Percentiles rank a stretch among this genome's conserved stretches.
These are phyloP conservation scores for Cheirogaleus major DNA, from an alignment of 2,797 vertebrate genomes.

Conservation along the genomic window DNA sequence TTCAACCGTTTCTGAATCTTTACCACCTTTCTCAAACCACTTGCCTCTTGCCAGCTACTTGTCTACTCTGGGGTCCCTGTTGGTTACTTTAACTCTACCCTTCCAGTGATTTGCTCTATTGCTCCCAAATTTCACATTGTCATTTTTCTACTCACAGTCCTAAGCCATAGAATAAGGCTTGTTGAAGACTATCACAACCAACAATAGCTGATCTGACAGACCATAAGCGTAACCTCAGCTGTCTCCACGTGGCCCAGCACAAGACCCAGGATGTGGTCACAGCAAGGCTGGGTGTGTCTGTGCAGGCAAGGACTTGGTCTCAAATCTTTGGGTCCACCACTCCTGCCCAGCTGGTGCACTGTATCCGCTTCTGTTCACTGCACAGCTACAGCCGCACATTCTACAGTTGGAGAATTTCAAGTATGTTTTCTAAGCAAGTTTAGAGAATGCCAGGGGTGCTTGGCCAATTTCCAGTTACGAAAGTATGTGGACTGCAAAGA, in stretches of 20 bases:
- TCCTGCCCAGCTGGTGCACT: not conserved
- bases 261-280: not conserved
- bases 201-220: not conserved
- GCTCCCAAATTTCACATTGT: not conserved
- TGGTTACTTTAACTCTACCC: not conserved
- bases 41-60: not conserved
- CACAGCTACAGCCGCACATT: not conserved
- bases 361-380: not conserved
- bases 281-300: rapidly evolving
- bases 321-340: not conserved
- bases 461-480: conserved; percentile 2
- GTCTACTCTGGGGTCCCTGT: not conserved
- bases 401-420: not conserved
- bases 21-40: not conserved
- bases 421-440: not conserved
- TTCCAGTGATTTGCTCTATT: not conserved
- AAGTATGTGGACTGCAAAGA: not conserved
- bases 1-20: not conserved
- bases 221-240: not conserved
- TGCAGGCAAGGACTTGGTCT: not conserved
- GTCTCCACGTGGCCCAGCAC: not conserved
- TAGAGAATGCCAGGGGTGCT: not conserved
- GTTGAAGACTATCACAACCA: not conserved
- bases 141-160: not conserved
- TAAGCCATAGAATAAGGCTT: not conserved